phyloP scores from a whole-genome alignment of 2,113 vertebrate genomes.

The Abramis brama region DNA sequence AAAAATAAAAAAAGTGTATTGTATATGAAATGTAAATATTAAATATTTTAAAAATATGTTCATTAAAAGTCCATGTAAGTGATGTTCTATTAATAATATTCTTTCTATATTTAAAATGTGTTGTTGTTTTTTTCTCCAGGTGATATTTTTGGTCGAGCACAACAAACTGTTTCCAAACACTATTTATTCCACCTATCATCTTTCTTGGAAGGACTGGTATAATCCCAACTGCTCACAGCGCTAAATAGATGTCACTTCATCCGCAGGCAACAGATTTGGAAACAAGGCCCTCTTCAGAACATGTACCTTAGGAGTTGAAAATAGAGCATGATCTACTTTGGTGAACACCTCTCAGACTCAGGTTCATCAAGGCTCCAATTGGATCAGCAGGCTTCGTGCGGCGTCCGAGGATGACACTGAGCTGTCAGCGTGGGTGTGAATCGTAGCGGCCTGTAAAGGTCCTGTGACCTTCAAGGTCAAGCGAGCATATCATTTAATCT shows the following conservation, averaged over 20 bases:
- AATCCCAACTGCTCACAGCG: not conserved
- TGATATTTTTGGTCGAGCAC: not conserved
- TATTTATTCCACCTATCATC: not conserved
- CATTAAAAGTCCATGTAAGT: not conserved
- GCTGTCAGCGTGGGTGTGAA: conserved; percentile 16
- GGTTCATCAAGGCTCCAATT: not conserved
- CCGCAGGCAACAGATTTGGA: conserved; percentile 12
- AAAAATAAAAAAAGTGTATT: too few relatives aligned
- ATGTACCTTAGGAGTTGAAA: conserved; percentile 25
- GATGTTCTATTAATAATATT: not conserved
- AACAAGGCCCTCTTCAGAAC: conserved; percentile 11
- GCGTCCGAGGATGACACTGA: not conserved
- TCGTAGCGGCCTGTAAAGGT: conserved; percentile 6
- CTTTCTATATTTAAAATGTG: not conserved
- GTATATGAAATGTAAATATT: not conserved
- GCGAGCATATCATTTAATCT: conserved; percentile 19
- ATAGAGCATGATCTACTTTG: conserved; percentile 39
- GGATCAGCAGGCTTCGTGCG: conserved; percentile 15
- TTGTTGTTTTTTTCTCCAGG: not conserved
- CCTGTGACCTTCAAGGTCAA: conserved; percentile 30
- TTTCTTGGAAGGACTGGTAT: conserved; percentile 1
- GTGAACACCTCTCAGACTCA: not conserved
- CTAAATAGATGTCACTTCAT: not conserved
- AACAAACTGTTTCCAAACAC: not conserved
- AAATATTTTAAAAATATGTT: not conserved